Conservation (phyloP, 1,140 invertebrate genomes). For the Tetraneura akinire region DNA sequence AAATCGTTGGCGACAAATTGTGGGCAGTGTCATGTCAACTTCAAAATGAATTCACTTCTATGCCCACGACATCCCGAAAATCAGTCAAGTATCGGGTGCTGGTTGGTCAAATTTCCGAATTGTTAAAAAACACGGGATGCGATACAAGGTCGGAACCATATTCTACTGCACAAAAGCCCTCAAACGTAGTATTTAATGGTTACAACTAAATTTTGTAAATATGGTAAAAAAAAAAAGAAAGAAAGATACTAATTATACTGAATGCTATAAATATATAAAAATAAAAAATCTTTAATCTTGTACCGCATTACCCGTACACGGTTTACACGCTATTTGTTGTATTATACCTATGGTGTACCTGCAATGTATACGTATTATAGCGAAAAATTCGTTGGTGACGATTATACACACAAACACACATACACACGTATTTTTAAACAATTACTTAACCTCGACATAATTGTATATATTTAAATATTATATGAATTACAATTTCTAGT, state of each 20-base stretch:
- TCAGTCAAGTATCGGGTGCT: constrained; percentile 55
- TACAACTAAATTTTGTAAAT: background rate
- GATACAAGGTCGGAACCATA: constrained; percentile 51
- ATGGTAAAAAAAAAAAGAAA: too few relatives aligned
- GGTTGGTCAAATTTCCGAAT: constrained; percentile 45
- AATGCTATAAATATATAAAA: too few relatives aligned
- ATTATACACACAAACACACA: background rate
- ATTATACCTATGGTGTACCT: too few relatives aligned
- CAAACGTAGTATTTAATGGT: constrained; percentile 8
- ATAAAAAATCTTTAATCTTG: background rate
- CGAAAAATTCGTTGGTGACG: background rate
- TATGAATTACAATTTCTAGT: background rate
- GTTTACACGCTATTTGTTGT: background rate
- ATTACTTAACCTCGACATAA: constrained; percentile 16
- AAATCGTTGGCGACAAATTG: constrained; percentile 53
- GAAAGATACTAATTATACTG: too few relatives aligned
- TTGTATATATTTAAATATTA: background rate
- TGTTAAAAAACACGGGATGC: constrained; percentile 53
- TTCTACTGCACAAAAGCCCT: background rate
- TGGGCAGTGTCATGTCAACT: constrained; percentile 54
- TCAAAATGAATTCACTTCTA: constrained; percentile 54
- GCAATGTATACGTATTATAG: background rate
- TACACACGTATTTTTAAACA: too few relatives aligned
- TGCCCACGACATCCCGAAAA: background rate
- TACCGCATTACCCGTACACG: background rate